phyloP scores from a whole-genome alignment of 2,888 invertebrate species.

The Seira ritae region DNA sequence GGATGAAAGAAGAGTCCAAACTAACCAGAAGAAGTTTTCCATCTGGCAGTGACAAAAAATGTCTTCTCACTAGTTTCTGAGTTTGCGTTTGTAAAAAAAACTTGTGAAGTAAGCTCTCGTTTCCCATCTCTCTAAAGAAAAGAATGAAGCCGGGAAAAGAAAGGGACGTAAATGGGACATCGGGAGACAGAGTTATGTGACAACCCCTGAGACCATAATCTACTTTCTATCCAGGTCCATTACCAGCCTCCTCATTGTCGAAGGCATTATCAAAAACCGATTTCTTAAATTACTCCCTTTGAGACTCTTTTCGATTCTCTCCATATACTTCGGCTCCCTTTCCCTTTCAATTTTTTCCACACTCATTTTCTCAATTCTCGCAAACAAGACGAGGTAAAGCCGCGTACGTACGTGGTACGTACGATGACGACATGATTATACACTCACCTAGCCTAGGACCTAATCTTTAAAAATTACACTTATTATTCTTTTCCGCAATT shows the following conservation, averaged over 20 bases:
- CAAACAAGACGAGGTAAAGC: no score
- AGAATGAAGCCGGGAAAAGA: constrained; percentile 45
- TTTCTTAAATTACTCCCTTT: constrained; percentile 70
- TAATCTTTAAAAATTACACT: background rate
- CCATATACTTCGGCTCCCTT: constrained; percentile 36
- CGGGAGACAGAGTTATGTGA: constrained; percentile 66
- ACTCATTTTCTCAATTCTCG: background rate
- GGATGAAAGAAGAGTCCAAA: no score
- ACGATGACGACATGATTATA: background rate
- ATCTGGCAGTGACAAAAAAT: background rate
- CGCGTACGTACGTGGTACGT: no score
- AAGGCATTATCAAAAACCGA: constrained; percentile 70
- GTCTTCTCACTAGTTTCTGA: background rate
- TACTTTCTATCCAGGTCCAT: constrained; percentile 69
- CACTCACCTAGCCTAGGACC: no score
- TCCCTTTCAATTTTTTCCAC: constrained; percentile 15
- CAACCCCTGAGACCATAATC: constrained; percentile 68
- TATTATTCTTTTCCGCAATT: background rate
- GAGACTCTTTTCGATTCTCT: constrained; percentile 64
- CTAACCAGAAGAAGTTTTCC: background rate
- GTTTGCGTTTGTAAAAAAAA: background rate
- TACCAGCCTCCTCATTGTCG: constrained; percentile 70
- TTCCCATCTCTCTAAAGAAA: constrained; percentile 16
- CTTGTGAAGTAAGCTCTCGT: background rate
- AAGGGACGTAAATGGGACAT: constrained; percentile 63